Conservation (phyloP, 2,113 vertebrate genomes). For the Brienomyrus longianalis region DNA sequence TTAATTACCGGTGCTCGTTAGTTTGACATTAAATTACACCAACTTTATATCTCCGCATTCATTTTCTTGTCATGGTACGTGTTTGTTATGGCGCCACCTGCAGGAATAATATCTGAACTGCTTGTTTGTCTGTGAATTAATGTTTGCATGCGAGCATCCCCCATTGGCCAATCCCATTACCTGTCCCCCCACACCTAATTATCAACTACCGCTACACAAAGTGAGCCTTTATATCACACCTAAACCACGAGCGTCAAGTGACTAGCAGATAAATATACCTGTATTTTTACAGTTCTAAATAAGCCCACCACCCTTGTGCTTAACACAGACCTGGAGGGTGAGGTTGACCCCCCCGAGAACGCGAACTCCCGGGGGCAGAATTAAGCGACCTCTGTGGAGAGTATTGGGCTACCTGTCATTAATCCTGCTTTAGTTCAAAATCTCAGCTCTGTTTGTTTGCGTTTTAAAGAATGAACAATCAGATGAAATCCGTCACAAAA, state of each 20-base stretch:
- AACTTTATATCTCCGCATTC: background rate
- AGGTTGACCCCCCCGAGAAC: slow-evolving; percentile 30
- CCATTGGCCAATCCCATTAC: background rate
- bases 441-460: background rate
- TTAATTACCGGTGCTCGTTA: background rate
- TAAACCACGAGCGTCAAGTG: background rate
- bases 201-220: background rate
- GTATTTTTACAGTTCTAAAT: slow-evolving; percentile 48
- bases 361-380: slow-evolving; percentile 18
- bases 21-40: background rate
- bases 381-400: slow-evolving; percentile 51
- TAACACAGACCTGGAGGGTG: slow-evolving; percentile 41
- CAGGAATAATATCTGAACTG: background rate
- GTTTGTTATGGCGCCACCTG: background rate
- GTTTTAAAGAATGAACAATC: background rate
- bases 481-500: background rate
- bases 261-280: slow-evolving; percentile 58
- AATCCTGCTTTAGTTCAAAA: background rate
- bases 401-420: background rate
- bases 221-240: background rate
- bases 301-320: slow-evolving; percentile 45
- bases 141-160: slow-evolving; percentile 6
- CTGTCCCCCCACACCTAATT: background rate
- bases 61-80: background rate
- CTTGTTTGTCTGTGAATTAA: background rate